A percentile compares a stretch with the other conserved stretches of the same genome.
Conservation (phyloP, 2,113 vertebrate species). For the Bos javanicus region DNA sequence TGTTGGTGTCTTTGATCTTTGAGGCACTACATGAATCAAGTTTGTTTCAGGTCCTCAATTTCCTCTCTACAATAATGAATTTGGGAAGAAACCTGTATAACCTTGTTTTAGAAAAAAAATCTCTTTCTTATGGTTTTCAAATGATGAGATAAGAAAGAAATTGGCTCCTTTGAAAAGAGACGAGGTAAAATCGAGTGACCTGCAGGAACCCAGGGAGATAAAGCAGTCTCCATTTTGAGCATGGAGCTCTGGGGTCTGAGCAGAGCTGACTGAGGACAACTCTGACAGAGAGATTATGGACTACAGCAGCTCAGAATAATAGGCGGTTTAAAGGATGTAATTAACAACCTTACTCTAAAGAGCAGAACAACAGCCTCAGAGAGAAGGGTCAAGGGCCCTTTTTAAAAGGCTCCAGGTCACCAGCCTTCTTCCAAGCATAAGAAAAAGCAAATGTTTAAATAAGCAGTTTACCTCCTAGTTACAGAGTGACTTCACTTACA, state of each 20-base stretch:
- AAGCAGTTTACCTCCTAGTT: conserved; percentile 26
- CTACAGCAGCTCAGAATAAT: background rate
- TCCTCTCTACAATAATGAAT: background rate
- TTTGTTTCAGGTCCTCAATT: background rate
- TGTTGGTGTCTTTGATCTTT: conserved; percentile 33
- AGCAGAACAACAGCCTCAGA: conserved; percentile 24
- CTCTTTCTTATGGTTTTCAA: background rate
- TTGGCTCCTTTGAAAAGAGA: background rate
- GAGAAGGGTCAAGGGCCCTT: conserved; percentile 22
- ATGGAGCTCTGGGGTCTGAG: background rate
- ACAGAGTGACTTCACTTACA: conserved; percentile 10
- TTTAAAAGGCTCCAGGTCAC: conserved; percentile 36
- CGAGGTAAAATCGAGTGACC: background rate
- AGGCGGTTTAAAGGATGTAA: conserved; percentile 4
- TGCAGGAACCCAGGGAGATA: background rate
- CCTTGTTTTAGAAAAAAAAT: background rate
- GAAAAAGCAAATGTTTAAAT: conserved; percentile 53
- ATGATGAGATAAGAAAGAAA: background rate
- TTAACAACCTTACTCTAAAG: conserved; percentile 23
- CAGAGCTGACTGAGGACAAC: background rate
- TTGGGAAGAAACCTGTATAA: background rate
- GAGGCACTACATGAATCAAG: background rate
- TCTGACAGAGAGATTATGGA: background rate
- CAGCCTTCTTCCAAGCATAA: background rate
- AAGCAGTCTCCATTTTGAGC: background rate